phyloP scores from a whole-genome alignment of 2,797 vertebrate species.

The Phrynocephalus guinanensis region DNA sequence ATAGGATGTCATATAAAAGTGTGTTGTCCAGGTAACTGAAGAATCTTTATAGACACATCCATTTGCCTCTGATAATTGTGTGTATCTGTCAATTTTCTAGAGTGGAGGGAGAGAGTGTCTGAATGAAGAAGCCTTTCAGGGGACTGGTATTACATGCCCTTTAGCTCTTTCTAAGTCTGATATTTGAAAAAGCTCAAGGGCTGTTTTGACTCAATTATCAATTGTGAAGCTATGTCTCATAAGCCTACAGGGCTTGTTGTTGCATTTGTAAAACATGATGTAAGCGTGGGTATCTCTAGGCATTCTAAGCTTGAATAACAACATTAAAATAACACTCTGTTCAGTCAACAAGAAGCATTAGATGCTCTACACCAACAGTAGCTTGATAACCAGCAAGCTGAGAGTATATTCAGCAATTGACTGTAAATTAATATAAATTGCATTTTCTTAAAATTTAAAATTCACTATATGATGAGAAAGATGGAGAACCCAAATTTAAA shows the following conservation, averaged over 20 bases:
- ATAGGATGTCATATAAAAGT: background rate
- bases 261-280: constrained; percentile 76
- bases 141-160: constrained; percentile 54
- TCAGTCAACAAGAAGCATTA: constrained; percentile 72
- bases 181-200: constrained; percentile 75
- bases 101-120: background rate
- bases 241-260: constrained; percentile 75
- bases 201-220: constrained; percentile 75
- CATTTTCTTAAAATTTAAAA: constrained; percentile 18
- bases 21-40: background rate
- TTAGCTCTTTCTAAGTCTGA: constrained; percentile 66
- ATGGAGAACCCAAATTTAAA: background rate
- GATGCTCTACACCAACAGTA: constrained; percentile 63
- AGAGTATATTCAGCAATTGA: constrained; percentile 36
- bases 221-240: constrained; percentile 72
- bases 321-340: constrained; percentile 69
- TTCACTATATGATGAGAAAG: background rate
- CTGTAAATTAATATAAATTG: background rate
- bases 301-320: constrained; percentile 77
- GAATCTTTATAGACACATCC: constrained; percentile 3
- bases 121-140: constrained; percentile 39
- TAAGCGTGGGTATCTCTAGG: constrained; percentile 74
- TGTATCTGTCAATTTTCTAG: background rate
- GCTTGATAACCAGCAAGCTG: constrained; percentile 54
- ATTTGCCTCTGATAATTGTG: constrained; percentile 21